Conservation (phyloP, 1,140 invertebrate species). For the Brachionus rubens region DNA sequence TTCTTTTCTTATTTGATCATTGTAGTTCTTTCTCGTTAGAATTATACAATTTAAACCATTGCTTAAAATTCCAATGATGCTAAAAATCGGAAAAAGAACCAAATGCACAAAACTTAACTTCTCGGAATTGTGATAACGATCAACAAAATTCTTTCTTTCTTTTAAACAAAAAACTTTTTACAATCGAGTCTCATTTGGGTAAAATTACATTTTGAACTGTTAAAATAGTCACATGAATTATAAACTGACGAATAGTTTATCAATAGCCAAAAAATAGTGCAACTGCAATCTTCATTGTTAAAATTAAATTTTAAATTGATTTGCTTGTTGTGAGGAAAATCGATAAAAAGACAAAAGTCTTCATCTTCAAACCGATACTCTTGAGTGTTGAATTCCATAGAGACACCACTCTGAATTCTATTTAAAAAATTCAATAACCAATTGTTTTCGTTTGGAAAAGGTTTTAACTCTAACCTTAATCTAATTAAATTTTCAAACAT, state of each 20-base stretch:
- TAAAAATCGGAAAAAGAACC: background rate
- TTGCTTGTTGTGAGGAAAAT: background rate
- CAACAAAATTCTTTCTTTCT: background rate
- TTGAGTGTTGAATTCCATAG: no score
- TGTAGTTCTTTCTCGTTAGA: background rate
- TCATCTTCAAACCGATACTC: constrained; percentile 6
- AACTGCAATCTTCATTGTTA: background rate
- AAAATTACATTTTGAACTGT: no score
- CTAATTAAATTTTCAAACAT: no score
- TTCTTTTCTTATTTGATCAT: background rate
- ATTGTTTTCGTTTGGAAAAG: no score
- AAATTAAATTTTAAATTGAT: background rate
- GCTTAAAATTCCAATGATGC: background rate
- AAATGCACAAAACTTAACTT: background rate
- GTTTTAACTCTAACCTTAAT: no score
- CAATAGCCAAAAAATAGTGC: background rate
- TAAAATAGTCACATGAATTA: no score
- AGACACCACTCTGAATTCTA: no score
- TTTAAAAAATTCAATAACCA: no score
- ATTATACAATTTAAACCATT: background rate
- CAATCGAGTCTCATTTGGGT: no score
- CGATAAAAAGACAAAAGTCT: background rate
- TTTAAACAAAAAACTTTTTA: no score
- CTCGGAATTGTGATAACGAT: background rate
- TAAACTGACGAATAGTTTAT: no score